These are phyloP conservation scores for Stramonita haemastoma DNA, from an alignment of 2,888 invertebrate species.

Conservation along the genomic window DNA sequence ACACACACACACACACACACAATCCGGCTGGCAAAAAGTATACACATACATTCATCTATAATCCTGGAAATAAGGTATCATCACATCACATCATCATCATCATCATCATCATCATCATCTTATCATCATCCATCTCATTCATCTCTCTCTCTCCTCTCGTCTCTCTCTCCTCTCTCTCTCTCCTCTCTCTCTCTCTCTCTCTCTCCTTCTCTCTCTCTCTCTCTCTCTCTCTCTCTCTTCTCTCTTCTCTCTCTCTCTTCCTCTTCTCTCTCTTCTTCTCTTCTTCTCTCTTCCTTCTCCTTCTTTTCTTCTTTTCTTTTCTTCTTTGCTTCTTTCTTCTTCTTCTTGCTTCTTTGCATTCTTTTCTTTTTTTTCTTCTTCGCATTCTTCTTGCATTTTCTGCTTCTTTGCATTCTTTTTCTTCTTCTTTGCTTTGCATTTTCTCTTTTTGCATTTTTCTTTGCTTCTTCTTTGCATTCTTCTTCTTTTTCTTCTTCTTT, in stretches of 20 bases:
- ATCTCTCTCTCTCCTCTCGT: neutral
- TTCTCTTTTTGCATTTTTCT: neutral
- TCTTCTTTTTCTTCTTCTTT: neutral
- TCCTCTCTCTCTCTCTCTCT: conserved; percentile 22
- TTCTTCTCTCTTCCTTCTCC: neutral
- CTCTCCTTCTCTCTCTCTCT: conserved; percentile 24
- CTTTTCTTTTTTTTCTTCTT: neutral
- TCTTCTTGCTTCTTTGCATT: neutral
- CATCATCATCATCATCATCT: neutral
- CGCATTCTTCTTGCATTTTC: neutral
- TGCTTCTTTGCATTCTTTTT: neutral
- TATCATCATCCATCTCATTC: too few species aligned
- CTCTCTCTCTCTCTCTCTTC: conserved; percentile 20
- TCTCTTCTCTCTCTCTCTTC: neutral
- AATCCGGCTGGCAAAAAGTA: neutral
- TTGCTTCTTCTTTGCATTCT: neutral
- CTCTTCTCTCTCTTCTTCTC: too few species aligned
- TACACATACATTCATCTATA: neutral
- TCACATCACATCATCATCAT: too few species aligned
- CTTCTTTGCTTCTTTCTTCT: neutral
- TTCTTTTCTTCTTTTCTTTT: neutral
- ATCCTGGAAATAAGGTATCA: too few species aligned
- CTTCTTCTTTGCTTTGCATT: neutral
- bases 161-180: neutral
- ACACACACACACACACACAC: conserved; percentile 13